Evolutionary conservation across 2,797 vertebrate species (phyloP), one percentile per base, ranked within the genome.

Genomic region (Stomatorhinus walkeri): DNA sequence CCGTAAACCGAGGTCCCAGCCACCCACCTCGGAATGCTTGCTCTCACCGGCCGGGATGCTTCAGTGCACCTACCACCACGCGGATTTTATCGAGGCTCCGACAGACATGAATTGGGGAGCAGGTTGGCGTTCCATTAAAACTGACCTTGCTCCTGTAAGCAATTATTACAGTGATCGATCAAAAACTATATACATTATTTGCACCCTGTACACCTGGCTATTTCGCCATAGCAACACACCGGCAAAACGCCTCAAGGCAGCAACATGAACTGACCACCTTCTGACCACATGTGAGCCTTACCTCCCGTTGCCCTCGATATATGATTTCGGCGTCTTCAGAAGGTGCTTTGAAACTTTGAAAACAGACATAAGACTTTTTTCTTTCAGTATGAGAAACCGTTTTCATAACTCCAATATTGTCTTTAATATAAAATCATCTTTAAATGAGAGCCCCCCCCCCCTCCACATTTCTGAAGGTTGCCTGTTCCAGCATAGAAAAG

Each of bases 1-100:
- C 95, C 95, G 93, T 94, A 93, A 94, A 94, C 94, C 94, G 95
- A 81, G 76, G 76, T 46, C 43, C 81, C 43, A 51, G 10, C n/a
- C 81, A 85, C 81, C 46, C 48, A 49, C 43, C 48, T 85, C 81
- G n/a, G 48, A 51, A 85, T 10, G 22, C 22, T 24, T 51, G 81
- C 43, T 49, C 81, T 49, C 48, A 3, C 79, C 43, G n/a, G 79
- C 79, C 43, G 48, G 79, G 79, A 83, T 83, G 46, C 6, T 85
- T 51, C 48, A 51, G 81, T 24, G 46, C 81, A 49, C 22, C 46
- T 85, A 48, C 81, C 43, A n/a, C 40, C 36, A 8, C n/a, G 76
- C 19, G 40, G 36, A 43, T 81, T 46, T 81, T 46, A 46, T 43
- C 2, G 36, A 43, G 36, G 76, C 36, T 81, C 76, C 6, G 7